Percentiles rank a stretch among this genome's conserved stretches.
Evolutionary conservation across 2,113 vertebrate species (phyloP).

Genomic region (Macrotus californicus): DNA sequence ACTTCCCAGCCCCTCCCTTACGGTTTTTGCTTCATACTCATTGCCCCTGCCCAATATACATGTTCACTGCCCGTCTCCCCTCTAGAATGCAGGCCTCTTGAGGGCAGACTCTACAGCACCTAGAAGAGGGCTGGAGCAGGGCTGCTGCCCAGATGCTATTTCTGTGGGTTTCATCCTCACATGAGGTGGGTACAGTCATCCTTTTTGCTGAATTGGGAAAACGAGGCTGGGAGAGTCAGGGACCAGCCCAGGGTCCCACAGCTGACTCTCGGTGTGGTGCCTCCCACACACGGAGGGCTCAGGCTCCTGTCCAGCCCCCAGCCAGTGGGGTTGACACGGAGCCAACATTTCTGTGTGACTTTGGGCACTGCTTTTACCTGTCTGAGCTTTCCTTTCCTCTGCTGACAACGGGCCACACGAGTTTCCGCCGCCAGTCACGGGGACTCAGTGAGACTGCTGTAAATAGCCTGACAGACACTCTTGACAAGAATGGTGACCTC

Average conservation of each 20-base stretch:
- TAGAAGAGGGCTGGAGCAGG: background rate
- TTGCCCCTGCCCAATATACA: no score
- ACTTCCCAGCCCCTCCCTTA: background rate
- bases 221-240: background rate
- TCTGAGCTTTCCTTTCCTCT: background rate
- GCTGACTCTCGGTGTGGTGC: background rate
- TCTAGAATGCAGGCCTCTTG: background rate
- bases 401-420: background rate
- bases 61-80: background rate
- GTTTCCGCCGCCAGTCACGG: background rate
- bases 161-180: background rate
- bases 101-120: background rate
- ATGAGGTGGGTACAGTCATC: background rate
- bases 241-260: background rate
- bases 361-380: background rate
- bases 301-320: background rate
- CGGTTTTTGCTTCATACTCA: background rate
- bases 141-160: background rate
- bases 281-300: background rate
- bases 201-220: background rate
- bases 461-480: background rate
- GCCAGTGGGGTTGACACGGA: background rate
- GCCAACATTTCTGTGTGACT: background rate
- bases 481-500: background rate
- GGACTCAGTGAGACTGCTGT: background rate